A percentile compares a stretch with the other conserved stretches of the same genome.
Conservation (phyloP, 1,140 invertebrate genomes). For the Cyrtorhinus lividipennis region DNA sequence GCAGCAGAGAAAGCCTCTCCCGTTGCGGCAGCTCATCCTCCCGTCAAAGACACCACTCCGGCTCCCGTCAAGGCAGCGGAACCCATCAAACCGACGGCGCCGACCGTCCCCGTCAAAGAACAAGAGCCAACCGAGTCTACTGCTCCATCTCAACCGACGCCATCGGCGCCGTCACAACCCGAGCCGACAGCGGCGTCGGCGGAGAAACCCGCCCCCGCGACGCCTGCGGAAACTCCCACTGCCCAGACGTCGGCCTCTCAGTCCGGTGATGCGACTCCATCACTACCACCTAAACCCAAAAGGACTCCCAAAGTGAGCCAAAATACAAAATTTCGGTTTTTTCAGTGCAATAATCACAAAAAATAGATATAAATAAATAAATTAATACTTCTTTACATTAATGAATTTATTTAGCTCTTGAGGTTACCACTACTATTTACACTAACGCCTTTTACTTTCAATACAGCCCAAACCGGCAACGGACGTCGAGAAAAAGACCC, state of each 20-base stretch:
- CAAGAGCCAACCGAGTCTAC: not conserved
- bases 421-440: no score
- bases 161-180: conserved; percentile 20
- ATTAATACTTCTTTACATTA: no score
- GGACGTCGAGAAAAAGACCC: not conserved
- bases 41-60: not conserved
- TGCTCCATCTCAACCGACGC: conserved; percentile 21
- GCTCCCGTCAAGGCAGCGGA: conserved; percentile 4
- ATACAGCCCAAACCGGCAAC: not conserved
- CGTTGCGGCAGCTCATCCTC: conserved; percentile 1
- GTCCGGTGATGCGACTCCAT: no score
- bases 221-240: not conserved
- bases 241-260: no score
- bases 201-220: conserved; percentile 1
- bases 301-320: no score
- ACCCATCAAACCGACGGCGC: not conserved
- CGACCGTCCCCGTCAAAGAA: conserved; percentile 9
- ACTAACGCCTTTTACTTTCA: no score
- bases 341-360: no score
- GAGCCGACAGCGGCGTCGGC: not conserved
- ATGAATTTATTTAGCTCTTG: no score
- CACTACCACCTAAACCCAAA: no score
- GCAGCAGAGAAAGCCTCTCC: not conserved
- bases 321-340: no score
- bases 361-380: no score